These are phyloP conservation scores for Odocoileus hemionus DNA, from an alignment of 2,113 vertebrate species.

Conservation along the genomic window DNA sequence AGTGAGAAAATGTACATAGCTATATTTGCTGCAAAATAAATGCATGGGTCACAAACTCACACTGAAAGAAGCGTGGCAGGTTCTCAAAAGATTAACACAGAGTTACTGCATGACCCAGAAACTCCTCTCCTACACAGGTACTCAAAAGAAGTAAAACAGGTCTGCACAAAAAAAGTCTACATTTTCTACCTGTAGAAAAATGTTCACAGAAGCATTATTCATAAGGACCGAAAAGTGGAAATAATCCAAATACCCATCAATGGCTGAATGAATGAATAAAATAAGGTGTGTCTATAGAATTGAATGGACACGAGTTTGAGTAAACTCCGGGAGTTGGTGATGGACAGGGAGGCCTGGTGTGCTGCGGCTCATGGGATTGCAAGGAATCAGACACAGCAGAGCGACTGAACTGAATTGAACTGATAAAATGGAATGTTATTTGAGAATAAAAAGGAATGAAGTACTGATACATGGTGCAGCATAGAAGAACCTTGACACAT, in stretches of 20 bases:
- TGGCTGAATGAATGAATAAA: background rate
- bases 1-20: background rate
- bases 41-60: background rate
- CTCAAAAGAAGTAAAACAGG: background rate
- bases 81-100: background rate
- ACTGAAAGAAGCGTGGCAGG: background rate
- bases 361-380: background rate
- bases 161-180: background rate
- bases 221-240: background rate
- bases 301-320: background rate
- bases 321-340: background rate
- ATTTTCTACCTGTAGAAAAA: background rate
- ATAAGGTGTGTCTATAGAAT: background rate
- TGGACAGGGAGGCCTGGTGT: background rate
- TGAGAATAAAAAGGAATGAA: background rate
- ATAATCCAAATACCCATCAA: background rate
- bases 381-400: background rate
- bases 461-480: background rate
- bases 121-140: background rate
- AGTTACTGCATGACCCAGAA: background rate
- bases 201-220: background rate
- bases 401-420: background rate
- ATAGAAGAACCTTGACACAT: background rate
- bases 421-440: background rate
- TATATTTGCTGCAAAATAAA: background rate